Evolutionary conservation across 2,797 vertebrate species (phyloP), one percentile per base, ranked within the genome.

Genomic region (Centroberyx gerrardi): DNA sequence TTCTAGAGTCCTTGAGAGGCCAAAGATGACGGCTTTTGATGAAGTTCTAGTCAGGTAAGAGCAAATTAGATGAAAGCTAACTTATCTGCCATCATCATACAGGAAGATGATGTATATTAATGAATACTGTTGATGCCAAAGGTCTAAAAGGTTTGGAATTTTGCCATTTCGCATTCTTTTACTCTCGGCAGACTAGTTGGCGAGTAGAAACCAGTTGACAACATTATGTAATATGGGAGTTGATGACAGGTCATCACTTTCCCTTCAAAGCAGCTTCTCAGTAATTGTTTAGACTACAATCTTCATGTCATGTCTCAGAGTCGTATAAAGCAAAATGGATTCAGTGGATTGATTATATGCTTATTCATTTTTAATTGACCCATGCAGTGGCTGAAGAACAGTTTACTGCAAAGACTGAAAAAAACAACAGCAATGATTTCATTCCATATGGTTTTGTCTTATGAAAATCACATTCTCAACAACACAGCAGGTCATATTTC

Each of bases 21-120:
- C 36, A 61, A 69, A 72, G 46, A 68, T 48, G 52, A 61, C 56
- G 13, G 60, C 62, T 60, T 77, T 72, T 74, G 52, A 80, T 89
- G 42, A 76, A 74, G 55, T 67, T 73, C 52, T 8, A 49, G 31
- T 29, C 9, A 12, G 1, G 38, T 40, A 40, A 10, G 55, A 81
- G 51, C 0, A 4, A 74, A 68, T 82, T n/a, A 65, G 61, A 78
- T 49, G 29, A 62, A 7, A 1, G 22, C 22, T 22, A 22, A 22
- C 17, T 38, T 5, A 28, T 64, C 27, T 67, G 29, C 68, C 18
- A 62, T 17, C 18, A 58, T 15, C 33, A 42, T 13, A 22, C 14
- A 36, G 0, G 58, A 22, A 31, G 27, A 18, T 65, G 64, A 74
- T 17, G 22, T 51, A 10, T 44, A 28, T 27, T 46, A 17, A 18